Base-by-base conservation (phyloP, 2,113 vertebrate genomes). In the Orthochromis indermauri region DNA sequence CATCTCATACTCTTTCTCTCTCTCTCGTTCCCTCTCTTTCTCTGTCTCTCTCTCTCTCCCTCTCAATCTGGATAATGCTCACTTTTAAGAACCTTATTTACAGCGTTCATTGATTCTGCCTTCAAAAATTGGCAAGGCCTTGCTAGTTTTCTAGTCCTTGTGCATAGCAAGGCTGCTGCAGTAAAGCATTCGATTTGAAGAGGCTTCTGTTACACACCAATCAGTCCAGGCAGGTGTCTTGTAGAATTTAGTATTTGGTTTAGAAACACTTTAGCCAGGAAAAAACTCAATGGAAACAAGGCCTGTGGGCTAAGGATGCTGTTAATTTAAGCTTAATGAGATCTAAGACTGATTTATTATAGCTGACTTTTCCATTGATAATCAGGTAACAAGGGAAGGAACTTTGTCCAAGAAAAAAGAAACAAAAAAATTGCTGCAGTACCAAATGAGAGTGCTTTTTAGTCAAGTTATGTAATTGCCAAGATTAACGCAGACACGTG, bases 51-150 rank as follows among this genome's bases (percentile, higher is more conserved):
- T 31, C 11, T 6, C 49, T 19, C 61, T 4, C 73, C 63, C 89
- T 57, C 88, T 87, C 89, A 89, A 92, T 94, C 88, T 80, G 88
- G 90, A 90, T 93, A 93, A 91, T 94, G 89, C 89, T 90, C 90
- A 84, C 94, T 94, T 93, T 91, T 94, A 94, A 94, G 95, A 95
- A 93, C 88, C 90, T 95, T 95, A 94, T 95, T 96, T 96, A 95
- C 91, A 87, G 88, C 90, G 55, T 81, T 81, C 92, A 95, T 95
- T 93, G 93, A 96, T 95, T 92, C 88, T 83, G 47, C 91, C 83
- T 88, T 94, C 91, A 92, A 89, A 90, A 95, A 92, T 81, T 95
- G 93, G 94, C 94, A 89, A 88, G 71, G 80, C 83, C 84, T 42
- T 68, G 73, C 81, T 84, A 26, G 6, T 89, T 93, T 91, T 85